Evolutionary conservation across 2,888 invertebrate species (phyloP).

Genomic region (Pseudolycoriella hygida): DNA sequence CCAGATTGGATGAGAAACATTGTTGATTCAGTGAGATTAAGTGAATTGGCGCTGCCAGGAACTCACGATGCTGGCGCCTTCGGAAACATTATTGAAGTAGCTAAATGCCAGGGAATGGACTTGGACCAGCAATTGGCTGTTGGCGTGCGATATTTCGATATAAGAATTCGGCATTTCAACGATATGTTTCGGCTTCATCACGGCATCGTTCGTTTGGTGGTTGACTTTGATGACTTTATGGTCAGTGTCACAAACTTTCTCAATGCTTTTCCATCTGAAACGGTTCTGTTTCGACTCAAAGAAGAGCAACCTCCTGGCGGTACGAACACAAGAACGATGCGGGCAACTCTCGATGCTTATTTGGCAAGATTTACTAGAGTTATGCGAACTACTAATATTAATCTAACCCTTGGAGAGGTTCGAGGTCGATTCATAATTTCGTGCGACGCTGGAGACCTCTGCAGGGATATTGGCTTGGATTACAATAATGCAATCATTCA

Average conservation of each 20-base stretch:
- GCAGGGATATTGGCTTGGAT: not conserved
- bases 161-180: not conserved
- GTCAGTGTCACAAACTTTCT: not conserved
- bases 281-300: slow-evolving; percentile 4
- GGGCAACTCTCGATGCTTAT: not conserved
- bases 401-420: not conserved
- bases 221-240: not conserved
- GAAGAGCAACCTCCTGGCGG: not conserved
- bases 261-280: not conserved
- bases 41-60: not conserved
- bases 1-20: slow-evolving; percentile 2
- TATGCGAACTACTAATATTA: not conserved
- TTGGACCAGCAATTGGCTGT: not conserved
- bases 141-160: slow-evolving; percentile 3
- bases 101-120: not conserved
- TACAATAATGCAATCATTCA: not conserved
- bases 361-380: not conserved
- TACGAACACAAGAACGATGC: not conserved
- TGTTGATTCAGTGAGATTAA: not conserved
- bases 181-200: not conserved
- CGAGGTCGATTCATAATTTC: slow-evolving; percentile 4
- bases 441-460: not conserved
- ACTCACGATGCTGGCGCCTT: slow-evolving; percentile 1
- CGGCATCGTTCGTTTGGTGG: not conserved
- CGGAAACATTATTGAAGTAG: not conserved